A percentile compares a stretch with the other conserved stretches of the same genome.
Conservation (phyloP, 2,888 invertebrate genomes). For the Bedellia somnulentella region DNA sequence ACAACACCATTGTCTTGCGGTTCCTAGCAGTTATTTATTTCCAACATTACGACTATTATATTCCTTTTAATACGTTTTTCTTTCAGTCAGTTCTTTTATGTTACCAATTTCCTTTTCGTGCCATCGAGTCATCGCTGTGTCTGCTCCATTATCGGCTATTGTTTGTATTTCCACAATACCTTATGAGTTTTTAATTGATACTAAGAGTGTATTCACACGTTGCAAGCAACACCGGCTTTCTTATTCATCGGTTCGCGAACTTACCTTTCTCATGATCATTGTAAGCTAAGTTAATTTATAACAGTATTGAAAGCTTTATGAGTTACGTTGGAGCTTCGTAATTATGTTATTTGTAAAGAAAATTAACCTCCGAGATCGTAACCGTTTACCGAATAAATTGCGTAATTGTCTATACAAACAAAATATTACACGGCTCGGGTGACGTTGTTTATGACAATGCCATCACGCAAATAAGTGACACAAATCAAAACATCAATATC, state of each 20-base stretch:
- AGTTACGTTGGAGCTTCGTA: constrained; percentile 27
- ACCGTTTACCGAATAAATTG: neutral
- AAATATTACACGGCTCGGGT: no score
- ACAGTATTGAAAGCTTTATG: constrained; percentile 38
- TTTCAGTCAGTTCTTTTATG: constrained; percentile 21
- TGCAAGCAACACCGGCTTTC: neutral
- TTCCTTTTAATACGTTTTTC: constrained; percentile 32
- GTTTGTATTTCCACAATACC: constrained; percentile 23
- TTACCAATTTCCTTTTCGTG: constrained; percentile 40
- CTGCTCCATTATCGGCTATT: constrained; percentile 20
- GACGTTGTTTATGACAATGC: no score
- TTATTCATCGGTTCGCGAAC: no score
- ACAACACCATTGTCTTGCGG: constrained; percentile 46
- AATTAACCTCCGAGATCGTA: constrained; percentile 11
- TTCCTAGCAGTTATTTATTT: constrained; percentile 48
- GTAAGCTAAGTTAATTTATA: constrained; percentile 35
- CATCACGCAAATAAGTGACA: no score
- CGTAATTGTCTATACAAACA: no score
- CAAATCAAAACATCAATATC: neutral
- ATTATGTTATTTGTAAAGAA: constrained; percentile 31
- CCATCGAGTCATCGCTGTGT: constrained; percentile 34
- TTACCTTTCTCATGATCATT: constrained; percentile 12
- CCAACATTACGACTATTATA: constrained; percentile 51
- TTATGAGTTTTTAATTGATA: constrained; percentile 34
- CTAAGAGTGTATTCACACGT: constrained; percentile 33